Evolutionary conservation across 1,140 invertebrate species (phyloP).

Genomic region (Eumeta japonica): DNA sequence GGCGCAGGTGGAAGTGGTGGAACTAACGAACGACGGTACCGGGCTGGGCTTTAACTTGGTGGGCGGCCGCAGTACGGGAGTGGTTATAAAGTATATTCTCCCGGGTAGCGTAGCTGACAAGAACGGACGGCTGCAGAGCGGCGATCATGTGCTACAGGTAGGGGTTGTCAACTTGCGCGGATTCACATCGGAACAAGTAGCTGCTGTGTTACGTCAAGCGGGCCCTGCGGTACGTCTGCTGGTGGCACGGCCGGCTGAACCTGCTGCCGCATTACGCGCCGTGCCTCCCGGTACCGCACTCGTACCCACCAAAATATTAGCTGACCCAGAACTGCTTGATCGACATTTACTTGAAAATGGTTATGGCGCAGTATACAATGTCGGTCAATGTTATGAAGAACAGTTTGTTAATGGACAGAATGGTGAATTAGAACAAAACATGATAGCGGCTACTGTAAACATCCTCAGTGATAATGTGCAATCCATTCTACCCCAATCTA

Average conservation of each 20-base stretch:
- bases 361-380: constrained; percentile 54
- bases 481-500: constrained; percentile 41
- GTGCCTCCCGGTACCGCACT: constrained; percentile 65
- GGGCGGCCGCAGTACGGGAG: constrained; percentile 91
- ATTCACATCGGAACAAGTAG: constrained; percentile 91
- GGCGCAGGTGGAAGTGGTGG: constrained; percentile 89
- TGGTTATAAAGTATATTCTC: constrained; percentile 92
- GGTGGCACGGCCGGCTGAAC: constrained; percentile 83
- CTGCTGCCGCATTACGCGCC: constrained; percentile 64
- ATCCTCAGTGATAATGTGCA: constrained; percentile 50
- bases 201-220: constrained; percentile 84
- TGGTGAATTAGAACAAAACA: constrained; percentile 30
- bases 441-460: constrained; percentile 44
- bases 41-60: constrained; percentile 89
- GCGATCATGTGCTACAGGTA: constrained; percentile 93
- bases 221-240: constrained; percentile 84
- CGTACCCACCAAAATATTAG: constrained; percentile 78
- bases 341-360: constrained; percentile 73
- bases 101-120: constrained; percentile 89
- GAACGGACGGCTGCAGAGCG: constrained; percentile 84
- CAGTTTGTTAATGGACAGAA: constrained; percentile 42
- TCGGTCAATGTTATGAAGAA: constrained; percentile 48
- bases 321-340: constrained; percentile 80
- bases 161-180: constrained; percentile 89
- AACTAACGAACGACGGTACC: constrained; percentile 81